Base-by-base conservation (phyloP, 2,888 invertebrate species). In the Microchrysa polita region DNA sequence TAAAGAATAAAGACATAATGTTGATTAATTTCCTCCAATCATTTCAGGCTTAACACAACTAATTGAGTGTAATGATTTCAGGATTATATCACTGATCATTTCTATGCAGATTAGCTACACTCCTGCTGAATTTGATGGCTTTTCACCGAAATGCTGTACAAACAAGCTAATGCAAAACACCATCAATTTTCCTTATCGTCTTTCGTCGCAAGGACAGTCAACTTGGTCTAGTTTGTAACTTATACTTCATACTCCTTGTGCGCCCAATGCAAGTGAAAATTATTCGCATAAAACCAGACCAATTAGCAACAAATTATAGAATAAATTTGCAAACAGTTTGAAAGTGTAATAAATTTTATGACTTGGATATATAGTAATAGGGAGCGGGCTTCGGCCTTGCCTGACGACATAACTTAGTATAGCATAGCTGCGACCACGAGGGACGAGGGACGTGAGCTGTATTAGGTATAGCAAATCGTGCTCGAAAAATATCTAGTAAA, bases 271-370 rank as follows among this genome's bases (percentile, higher is more conserved):
- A 48, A n/a, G 16, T 12, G 16, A n/a, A n/a, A 48, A 48, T 34
- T 34, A 34, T n/a, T n/a, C 48, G 48, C 48, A 48, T 48, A 48
- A 48, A 48, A 48, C 48, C 48, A 48, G 48, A n/a, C 48, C 48
- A 48, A 48, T 48, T 48, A 48, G 48, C 48, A 48, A 48, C 48
- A 48, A 48, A 48, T 48, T 48, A 48, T n/a, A 48, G 48, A 48
- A 48, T 48, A 48, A 48, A 48, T 48, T 48, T 57, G 57, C 57
- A 12, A 57, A 57, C 57, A 22, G 57, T 57, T 57, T 22, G 20
- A 57, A 22, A 57, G 57, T 57, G 57, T 18, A 12, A 18, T 57
- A 57, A 57, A 57, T 57, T 57, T 57, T 18, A 57, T 57, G 18
- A n/a, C 18, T 57, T 12, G 12, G 20, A 22, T n/a, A 22, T 57